Percentiles rank a stretch among this genome's conserved stretches.
Conservation (phyloP, 2,888 invertebrate genomes). For the Agrochola macilenta region DNA sequence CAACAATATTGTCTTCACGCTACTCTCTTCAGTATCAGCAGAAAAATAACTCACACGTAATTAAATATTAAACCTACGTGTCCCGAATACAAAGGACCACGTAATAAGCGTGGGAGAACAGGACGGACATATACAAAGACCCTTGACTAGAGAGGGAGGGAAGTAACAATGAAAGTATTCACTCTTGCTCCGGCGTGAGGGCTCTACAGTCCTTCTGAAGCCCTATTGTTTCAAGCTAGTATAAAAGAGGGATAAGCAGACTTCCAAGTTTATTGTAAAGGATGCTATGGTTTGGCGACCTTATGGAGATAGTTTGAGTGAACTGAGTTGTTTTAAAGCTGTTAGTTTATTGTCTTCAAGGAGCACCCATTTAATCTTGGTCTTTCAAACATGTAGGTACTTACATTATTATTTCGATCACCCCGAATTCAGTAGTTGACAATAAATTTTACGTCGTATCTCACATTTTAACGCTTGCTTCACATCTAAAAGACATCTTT, state of each 20-base stretch:
- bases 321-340: background rate
- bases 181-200: constrained; percentile 46
- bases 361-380: background rate
- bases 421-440: background rate
- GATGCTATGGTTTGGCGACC: constrained; percentile 8
- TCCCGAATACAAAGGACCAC: constrained; percentile 51
- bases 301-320: constrained; percentile 16
- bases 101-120: constrained; percentile 36
- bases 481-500: background rate
- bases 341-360: background rate
- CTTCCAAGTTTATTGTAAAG: constrained; percentile 41
- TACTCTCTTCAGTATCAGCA: background rate
- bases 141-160: constrained; percentile 35
- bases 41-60: constrained; percentile 37
- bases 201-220: constrained; percentile 50
- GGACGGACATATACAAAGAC: constrained; percentile 28
- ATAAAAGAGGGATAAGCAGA: constrained; percentile 48
- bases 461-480: background rate
- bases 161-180: constrained; percentile 56
- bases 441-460: background rate
- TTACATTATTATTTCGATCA: background rate
- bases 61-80: constrained; percentile 58
- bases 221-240: constrained; percentile 53
- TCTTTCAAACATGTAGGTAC: background rate
- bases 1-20: background rate